Percentiles rank a stretch among this genome's conserved stretches.
phyloP scores from a whole-genome alignment of 2,113 vertebrate genomes.

The Coturnix japonica region DNA sequence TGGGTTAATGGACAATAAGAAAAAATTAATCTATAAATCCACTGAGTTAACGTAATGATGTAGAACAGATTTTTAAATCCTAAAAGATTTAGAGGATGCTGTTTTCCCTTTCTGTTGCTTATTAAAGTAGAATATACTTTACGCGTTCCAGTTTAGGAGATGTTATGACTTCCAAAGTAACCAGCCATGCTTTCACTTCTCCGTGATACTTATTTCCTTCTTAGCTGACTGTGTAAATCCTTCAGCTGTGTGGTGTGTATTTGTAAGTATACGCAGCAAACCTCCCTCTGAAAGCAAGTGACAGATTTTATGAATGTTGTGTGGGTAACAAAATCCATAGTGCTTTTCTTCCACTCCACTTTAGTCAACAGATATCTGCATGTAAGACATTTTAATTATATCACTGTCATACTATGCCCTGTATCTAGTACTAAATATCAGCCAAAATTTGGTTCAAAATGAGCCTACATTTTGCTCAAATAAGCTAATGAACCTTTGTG shows the following conservation, averaged over 20 bases:
- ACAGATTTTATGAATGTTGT: neutral
- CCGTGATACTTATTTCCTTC: neutral
- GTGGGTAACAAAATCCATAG: neutral
- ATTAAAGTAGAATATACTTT: neutral
- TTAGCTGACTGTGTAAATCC: neutral
- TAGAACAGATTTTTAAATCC: neutral
- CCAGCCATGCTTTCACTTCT: neutral
- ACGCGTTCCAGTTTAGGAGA: neutral
- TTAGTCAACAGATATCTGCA: neutral
- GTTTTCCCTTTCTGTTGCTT: neutral
- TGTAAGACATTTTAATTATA: constrained; percentile 13
- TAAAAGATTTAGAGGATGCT: neutral
- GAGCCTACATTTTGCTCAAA: constrained; percentile 40
- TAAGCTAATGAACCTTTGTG: constrained; percentile 54
- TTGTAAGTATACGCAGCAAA: neutral
- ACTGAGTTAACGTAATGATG: neutral
- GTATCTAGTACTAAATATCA: constrained; percentile 33
- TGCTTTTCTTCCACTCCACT: neutral
- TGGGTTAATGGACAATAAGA: constrained; percentile 22
- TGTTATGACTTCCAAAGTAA: neutral
- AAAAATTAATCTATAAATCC: constrained; percentile 1
- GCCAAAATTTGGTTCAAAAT: constrained; percentile 46
- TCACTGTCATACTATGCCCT: neutral
- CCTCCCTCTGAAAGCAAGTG: neutral
- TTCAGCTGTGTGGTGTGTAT: neutral